Percentiles rank a stretch among this genome's conserved stretches.
These are phyloP conservation scores for Ochotona princeps DNA, from an alignment of 2,113 vertebrate genomes.

Conservation along the genomic window DNA sequence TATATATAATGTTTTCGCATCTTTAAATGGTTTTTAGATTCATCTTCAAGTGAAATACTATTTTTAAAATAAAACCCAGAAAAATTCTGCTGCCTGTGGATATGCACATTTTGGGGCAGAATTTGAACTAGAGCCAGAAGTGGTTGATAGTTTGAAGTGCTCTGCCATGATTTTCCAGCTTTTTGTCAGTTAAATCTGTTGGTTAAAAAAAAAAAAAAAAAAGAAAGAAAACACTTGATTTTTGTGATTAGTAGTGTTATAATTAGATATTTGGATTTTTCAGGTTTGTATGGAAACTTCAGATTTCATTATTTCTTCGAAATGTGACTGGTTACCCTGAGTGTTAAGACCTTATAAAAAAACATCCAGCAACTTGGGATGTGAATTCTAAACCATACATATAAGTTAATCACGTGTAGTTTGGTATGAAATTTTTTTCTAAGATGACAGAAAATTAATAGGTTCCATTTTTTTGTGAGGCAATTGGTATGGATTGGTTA, in stretches of 20 bases:
- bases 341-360: conserved; percentile 58
- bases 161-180: conserved; percentile 79
- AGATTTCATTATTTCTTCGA: conserved; percentile 62
- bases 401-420: conserved; percentile 44
- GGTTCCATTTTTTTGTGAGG: conserved; percentile 50
- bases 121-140: conserved; percentile 56
- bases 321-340: conserved; percentile 59
- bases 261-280: conserved; percentile 60
- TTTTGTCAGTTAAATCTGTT: conserved; percentile 83
- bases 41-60: conserved; percentile 79
- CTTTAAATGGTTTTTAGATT: conserved; percentile 79
- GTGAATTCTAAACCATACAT: conserved; percentile 45
- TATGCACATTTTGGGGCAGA: conserved; percentile 77
- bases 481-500: conserved; percentile 61
- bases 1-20: conserved; percentile 81
- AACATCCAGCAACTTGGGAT: conserved; percentile 55
- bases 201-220: conserved; percentile 59
- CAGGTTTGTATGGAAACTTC: conserved; percentile 55
- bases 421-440: conserved; percentile 55
- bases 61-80: conserved; percentile 83
- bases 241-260: conserved; percentile 78
- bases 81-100: conserved; percentile 74
- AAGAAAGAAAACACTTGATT: conserved; percentile 58
- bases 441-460: conserved; percentile 67
- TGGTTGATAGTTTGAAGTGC: conserved; percentile 79